A percentile compares a stretch with the other conserved stretches of the same genome.
Conservation (phyloP, 2,888 invertebrate genomes). For the Volucella bombylans region DNA sequence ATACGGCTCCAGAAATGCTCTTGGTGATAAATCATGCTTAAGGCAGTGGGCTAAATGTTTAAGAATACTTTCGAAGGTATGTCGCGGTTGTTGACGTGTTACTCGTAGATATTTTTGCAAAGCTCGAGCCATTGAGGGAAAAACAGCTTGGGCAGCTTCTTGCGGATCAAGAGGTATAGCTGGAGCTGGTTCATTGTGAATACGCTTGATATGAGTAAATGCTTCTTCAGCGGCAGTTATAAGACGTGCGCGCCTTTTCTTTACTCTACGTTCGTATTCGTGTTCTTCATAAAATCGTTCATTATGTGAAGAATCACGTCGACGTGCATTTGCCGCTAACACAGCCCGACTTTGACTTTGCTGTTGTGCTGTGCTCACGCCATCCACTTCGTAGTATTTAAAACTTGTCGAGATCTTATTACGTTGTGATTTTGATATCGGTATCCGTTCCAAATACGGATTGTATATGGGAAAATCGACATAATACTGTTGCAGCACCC, state of each 20-base stretch:
- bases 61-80: constrained; percentile 96
- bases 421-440: constrained; percentile 91
- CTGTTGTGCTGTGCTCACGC: constrained; percentile 87
- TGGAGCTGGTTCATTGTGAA: constrained; percentile 88
- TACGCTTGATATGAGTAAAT: constrained; percentile 96
- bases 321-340: constrained; percentile 89
- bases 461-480: constrained; percentile 98
- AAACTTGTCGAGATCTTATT: constrained; percentile 90
- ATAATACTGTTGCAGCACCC: constrained; percentile 97
- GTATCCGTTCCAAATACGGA: constrained; percentile 95
- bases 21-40: constrained; percentile 95
- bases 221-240: constrained; percentile 98
- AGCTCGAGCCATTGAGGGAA: constrained; percentile 97
- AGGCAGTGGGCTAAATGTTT: constrained; percentile 95
- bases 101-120: constrained; percentile 97
- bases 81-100: constrained; percentile 97
- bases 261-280: constrained; percentile 95
- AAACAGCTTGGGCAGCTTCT: constrained; percentile 98
- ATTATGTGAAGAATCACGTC: constrained; percentile 96
- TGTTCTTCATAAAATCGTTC: constrained; percentile 99
- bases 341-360: constrained; percentile 88
- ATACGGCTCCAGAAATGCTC: constrained; percentile 97
- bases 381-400: constrained; percentile 99
- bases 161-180: constrained; percentile 95
- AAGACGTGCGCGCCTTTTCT: constrained; percentile 94